These are phyloP conservation scores for Phymastichus coffea DNA, from an alignment of 1,140 invertebrate species.

Conservation along the genomic window DNA sequence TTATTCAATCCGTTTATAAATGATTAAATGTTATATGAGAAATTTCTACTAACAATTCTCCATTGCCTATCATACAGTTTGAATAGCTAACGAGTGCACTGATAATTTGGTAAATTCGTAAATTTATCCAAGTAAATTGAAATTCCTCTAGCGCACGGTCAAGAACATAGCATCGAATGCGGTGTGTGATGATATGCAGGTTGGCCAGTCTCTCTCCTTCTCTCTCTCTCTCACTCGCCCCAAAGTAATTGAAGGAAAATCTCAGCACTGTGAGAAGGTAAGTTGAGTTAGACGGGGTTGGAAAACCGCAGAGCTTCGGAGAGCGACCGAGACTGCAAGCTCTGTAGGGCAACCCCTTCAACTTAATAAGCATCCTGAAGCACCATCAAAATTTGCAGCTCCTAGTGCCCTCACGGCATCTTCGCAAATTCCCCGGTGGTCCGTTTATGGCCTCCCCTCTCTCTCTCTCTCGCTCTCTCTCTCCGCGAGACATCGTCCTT, in stretches of 20 bases:
- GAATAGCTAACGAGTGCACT: no score
- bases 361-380: constrained; percentile 44
- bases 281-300: neutral
- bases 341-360: constrained; percentile 24
- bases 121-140: no score
- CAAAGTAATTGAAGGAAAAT: constrained; percentile 19
- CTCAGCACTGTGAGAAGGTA: neutral
- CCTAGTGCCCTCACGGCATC: constrained; percentile 4
- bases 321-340: neutral
- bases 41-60: no score
- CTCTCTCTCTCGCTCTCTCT: neutral
- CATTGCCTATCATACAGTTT: no score
- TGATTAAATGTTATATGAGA: no score
- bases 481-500: neutral
- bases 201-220: neutral
- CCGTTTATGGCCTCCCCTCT: constrained; percentile 37
- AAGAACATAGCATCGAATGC: no score
- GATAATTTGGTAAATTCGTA: no score
- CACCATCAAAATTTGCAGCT: constrained; percentile 43
- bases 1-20: no score
- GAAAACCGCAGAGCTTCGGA: neutral
- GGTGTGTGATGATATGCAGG: neutral
- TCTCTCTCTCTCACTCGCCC: neutral
- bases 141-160: no score
- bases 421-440: constrained; percentile 40